These are phyloP conservation scores for Laupala kohalensis DNA, from an alignment of 1,140 invertebrate genomes.

Conservation along the genomic window DNA sequence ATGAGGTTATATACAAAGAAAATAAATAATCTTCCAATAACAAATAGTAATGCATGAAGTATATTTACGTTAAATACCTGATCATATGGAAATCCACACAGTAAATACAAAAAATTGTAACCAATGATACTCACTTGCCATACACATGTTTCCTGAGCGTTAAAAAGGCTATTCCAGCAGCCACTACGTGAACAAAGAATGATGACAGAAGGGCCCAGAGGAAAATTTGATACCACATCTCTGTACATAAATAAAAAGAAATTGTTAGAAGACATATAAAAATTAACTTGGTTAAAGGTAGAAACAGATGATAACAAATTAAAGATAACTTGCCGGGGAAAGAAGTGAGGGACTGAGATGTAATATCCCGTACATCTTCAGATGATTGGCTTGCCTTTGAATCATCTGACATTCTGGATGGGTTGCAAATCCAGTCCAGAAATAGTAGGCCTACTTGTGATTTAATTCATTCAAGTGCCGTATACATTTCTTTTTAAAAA, in stretches of 20 bases:
- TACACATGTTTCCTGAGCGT: slow-evolving; percentile 84
- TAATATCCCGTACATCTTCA: slow-evolving; percentile 45
- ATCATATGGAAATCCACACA: too few relatives aligned
- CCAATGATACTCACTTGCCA: slow-evolving; percentile 47
- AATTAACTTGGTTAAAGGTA: not conserved
- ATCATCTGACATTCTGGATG: slow-evolving; percentile 8
- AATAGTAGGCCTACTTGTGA: not conserved
- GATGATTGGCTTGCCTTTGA: slow-evolving; percentile 28
- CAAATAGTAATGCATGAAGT: too few relatives aligned
- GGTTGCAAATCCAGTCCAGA: slow-evolving; percentile 5
- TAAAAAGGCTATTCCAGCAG: slow-evolving; percentile 77
- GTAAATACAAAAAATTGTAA: not conserved
- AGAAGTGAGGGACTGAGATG: slow-evolving; percentile 21
- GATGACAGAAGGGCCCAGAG: slow-evolving; percentile 89
- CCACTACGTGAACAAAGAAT: slow-evolving; percentile 78
- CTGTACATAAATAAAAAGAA: slow-evolving; percentile 31
- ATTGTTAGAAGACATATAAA: slow-evolving; percentile 6
- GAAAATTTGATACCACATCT: slow-evolving; percentile 95
- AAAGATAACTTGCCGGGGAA: not conserved
- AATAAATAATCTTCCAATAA: too few relatives aligned
- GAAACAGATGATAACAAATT: not conserved
- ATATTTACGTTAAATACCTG: too few relatives aligned
- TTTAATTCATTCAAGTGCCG: slow-evolving; percentile 1
- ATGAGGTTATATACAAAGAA: too few relatives aligned
- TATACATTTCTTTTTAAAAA: not conserved